These are phyloP conservation scores for Eublepharis macularius DNA, from an alignment of 2,113 vertebrate species.

Conservation along the genomic window DNA sequence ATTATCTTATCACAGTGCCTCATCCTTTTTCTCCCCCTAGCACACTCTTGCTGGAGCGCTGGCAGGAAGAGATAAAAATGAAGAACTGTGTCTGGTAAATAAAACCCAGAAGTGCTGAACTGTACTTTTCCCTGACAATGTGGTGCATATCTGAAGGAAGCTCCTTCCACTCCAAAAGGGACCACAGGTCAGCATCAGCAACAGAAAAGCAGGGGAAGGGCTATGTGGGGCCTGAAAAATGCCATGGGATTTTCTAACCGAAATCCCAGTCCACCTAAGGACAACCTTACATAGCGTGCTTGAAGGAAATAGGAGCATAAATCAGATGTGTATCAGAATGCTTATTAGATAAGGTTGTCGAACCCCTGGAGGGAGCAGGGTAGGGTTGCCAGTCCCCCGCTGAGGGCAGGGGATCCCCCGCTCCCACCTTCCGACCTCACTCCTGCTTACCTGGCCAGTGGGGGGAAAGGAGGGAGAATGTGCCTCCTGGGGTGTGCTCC, in stretches of 20 bases:
- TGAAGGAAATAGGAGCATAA: background rate
- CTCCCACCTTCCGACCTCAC: too few relatives aligned
- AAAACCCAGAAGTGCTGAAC: constrained; percentile 43
- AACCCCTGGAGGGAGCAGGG: too few relatives aligned
- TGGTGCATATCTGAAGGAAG: background rate
- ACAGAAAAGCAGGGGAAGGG: background rate
- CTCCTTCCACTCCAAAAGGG: constrained; percentile 6
- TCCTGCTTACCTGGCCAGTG: too few relatives aligned
- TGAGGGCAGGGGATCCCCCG: too few relatives aligned
- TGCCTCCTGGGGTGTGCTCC: too few relatives aligned
- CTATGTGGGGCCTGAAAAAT: background rate
- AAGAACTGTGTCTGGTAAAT: constrained; percentile 41
- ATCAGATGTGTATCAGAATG: too few relatives aligned
- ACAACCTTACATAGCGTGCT: background rate
- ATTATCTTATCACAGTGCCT: constrained; percentile 63
- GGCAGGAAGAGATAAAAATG: constrained; percentile 63
- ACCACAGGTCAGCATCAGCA: background rate
- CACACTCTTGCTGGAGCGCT: constrained; percentile 49
- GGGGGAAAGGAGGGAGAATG: too few relatives aligned
- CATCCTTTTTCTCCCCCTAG: background rate
- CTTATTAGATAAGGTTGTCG: too few relatives aligned
- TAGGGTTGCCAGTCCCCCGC: too few relatives aligned
- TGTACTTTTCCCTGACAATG: constrained; percentile 27
- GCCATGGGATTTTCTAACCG: background rate
- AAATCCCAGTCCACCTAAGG: background rate